Conservation (phyloP, 2,113 vertebrate species). For the Alexandromys fortis region DNA sequence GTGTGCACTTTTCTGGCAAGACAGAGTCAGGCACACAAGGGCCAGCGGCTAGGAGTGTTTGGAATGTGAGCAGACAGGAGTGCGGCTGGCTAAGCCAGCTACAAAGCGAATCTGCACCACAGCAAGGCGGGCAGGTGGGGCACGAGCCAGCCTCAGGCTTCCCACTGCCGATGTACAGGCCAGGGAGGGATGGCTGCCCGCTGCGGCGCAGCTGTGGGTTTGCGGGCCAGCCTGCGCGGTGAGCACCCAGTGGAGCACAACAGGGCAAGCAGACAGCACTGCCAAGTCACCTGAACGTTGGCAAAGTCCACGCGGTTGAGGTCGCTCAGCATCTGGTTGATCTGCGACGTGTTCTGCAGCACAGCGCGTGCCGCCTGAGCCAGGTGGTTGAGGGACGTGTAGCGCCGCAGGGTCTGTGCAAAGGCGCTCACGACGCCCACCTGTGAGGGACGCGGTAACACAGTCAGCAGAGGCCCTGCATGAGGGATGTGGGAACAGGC, state of each 20-base stretch:
- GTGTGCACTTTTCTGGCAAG: too few species aligned
- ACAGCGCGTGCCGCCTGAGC: constrained; percentile 96
- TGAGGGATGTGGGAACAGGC: background rate
- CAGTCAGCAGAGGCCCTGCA: background rate
- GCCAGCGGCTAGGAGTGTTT: background rate
- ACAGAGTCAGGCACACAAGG: background rate
- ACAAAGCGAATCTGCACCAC: background rate
- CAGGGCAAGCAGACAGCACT: fast-evolving
- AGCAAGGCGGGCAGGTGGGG: background rate
- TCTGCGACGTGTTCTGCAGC: constrained; percentile 98
- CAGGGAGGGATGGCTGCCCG: background rate
- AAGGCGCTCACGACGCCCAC: constrained; percentile 97
- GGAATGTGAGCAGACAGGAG: background rate
- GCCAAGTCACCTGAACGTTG: constrained; percentile 93
- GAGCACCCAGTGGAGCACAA: background rate
- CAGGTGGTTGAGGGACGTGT: constrained; percentile 98
- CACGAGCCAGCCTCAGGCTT: background rate
- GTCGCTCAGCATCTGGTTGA: constrained; percentile 99
- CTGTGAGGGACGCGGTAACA: constrained; percentile 76
- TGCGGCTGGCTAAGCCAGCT: background rate
- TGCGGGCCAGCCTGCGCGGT: too few species aligned
- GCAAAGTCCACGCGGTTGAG: constrained; percentile 99
- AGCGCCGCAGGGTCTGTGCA: constrained; percentile 95
- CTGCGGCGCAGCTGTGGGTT: background rate
- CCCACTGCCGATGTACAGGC: too few species aligned